A percentile compares a stretch with the other conserved stretches of the same genome.
Conservation (phyloP, 2,797 vertebrate species). For the Coracias cyanogaster region DNA sequence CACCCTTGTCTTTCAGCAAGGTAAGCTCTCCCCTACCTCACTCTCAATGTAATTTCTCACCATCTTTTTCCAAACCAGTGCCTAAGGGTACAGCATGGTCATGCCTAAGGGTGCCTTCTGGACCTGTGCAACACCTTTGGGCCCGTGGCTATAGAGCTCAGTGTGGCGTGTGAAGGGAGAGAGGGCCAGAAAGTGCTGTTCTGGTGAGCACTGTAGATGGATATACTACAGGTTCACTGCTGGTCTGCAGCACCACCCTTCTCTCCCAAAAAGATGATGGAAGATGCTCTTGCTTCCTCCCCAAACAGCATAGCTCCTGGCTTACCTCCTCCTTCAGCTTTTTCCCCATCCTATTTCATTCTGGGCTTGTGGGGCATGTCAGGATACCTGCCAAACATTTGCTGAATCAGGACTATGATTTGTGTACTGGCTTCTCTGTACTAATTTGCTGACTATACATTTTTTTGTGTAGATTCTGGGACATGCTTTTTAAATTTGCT, state of each 20-base stretch:
- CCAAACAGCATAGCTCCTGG: not conserved
- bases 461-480: constrained; percentile 12
- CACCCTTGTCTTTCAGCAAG: not conserved
- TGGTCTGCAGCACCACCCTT: not conserved
- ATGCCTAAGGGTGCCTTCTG: not conserved
- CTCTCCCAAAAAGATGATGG: not conserved
- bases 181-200: not conserved
- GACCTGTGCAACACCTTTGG: accelerated
- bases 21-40: not conserved
- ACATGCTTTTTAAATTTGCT: constrained; percentile 55
- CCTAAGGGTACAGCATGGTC: not conserved
- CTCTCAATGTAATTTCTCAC: not conserved
- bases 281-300: not conserved
- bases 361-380: not conserved
- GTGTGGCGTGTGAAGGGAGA: not conserved
- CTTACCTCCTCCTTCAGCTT: not conserved
- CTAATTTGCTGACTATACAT: constrained; percentile 42
- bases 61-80: not conserved
- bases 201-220: not conserved
- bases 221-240: not conserved
- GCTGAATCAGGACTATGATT: constrained; percentile 45
- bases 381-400: constrained; percentile 56
- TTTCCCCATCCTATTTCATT: not conserved
- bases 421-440: not conserved
- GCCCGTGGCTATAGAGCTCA: accelerated